Base-by-base conservation (phyloP, 2,888 invertebrate species). In the Eristalis intricaria region DNA sequence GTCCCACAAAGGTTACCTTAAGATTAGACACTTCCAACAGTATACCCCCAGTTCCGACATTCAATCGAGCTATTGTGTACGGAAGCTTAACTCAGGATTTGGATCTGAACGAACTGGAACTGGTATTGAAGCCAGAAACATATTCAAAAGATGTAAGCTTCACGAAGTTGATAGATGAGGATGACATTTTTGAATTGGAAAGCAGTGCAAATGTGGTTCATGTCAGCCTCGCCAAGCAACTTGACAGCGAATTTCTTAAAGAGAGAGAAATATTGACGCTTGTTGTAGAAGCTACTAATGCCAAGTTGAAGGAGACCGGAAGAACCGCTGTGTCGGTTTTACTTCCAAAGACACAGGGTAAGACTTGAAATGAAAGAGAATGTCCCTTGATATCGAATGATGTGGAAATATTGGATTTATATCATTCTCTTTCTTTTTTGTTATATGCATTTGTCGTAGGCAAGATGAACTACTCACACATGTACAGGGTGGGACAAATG, bases 1-100 rank as follows among this genome's bases (percentile, higher is more conserved):
- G 22, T 4, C 32, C 70, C n/a, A 86, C 90, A 2, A 78, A 58
- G 0, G 81, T 90, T 0, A 77, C 80, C n/a, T 87, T 90, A 58
- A 88, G 80, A 43, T 77, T 88, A 8, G 89, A 90, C 81, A 58
- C 74, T 7, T 38, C 43, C 0, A 89, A 88, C n/a, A 89, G 81
- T 22, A 38, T 90, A 11, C 89, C 90, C 0, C 65, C 84, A 11
- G 80, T 84, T 13, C 90, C 90, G 2, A 79, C 71, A 38, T 90
- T 90, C 76, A 15, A 38, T 3, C 74, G 84, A 23, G 65, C 65
- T 2, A 15, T 90, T 8, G 84, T 88, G 40, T 77, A 84, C 13
- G 88, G 78, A 15, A 40, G 22, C 0, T 71, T 90, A 13, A 75
- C 80, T 43, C 8, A 70, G 0, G 60, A 88, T 43, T 68, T 84